A percentile compares a stretch with the other conserved stretches of the same genome.
Evolutionary conservation across 2,888 invertebrate species (phyloP).

Genomic region (Nomada hirtipes): DNA sequence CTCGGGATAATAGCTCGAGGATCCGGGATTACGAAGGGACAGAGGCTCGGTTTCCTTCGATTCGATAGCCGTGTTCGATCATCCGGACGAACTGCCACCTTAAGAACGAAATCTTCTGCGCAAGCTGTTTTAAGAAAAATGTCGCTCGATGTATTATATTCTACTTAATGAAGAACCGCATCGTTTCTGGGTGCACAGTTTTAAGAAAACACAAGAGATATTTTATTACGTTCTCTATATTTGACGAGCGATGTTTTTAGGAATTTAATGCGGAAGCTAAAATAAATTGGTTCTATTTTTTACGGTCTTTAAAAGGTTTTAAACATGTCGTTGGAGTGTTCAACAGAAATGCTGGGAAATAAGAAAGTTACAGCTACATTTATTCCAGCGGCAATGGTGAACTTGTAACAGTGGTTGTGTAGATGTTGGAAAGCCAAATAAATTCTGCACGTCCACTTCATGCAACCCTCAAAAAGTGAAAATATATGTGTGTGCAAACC

Average conservation of each 20-base stretch:
- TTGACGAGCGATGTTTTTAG: too few species aligned
- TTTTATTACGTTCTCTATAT: too few species aligned
- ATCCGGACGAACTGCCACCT: conserved; percentile 70
- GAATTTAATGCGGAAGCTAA: too few species aligned
- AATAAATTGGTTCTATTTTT: too few species aligned
- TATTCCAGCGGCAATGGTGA: too few species aligned
- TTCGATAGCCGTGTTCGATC: conserved; percentile 78
- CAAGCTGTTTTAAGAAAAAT: conserved; percentile 17
- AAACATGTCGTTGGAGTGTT: too few species aligned
- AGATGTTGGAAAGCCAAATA: too few species aligned
- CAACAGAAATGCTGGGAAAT: too few species aligned
- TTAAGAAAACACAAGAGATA: neutral
- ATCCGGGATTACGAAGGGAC: conserved; percentile 74
- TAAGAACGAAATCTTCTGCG: conserved; percentile 58
- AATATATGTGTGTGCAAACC: neutral
- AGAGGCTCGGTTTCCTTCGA: conserved; percentile 72
- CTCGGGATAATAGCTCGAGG: conserved; percentile 77
- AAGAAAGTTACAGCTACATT: too few species aligned
- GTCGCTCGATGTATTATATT: conserved; percentile 12
- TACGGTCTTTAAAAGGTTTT: too few species aligned
- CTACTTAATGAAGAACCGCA: neutral
- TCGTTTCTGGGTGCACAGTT: neutral
- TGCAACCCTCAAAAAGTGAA: neutral
- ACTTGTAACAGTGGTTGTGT: too few species aligned
- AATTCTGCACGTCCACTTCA: too few species aligned